Percentiles rank a stretch among this genome's conserved stretches.
Evolutionary conservation across 2,888 invertebrate genomes (phyloP).

Genomic region (Serripes groenlandicus): DNA sequence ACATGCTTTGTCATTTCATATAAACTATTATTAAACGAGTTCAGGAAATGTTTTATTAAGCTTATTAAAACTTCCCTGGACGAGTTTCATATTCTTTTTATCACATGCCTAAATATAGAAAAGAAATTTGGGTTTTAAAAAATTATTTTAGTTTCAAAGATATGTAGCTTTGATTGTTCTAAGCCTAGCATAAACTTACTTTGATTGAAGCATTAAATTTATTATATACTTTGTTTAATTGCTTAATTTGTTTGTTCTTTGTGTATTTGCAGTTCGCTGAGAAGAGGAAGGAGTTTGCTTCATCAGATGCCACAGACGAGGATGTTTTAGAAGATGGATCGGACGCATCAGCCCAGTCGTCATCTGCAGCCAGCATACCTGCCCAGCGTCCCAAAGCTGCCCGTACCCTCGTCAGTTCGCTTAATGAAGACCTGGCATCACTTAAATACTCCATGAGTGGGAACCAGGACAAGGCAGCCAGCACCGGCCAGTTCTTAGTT

Average conservation of each 20-base stretch:
- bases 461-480: conserved; percentile 23
- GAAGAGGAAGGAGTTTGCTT: conserved; percentile 37
- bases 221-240: no score
- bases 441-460: conserved; percentile 19
- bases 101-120: no score
- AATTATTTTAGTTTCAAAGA: no score
- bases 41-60: no score
- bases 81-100: no score
- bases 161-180: no score
- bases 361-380: conserved; percentile 20
- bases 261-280: conserved; percentile 26
- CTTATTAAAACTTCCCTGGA: no score
- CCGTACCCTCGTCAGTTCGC: conserved; percentile 16
- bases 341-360: conserved; percentile 21
- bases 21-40: no score
- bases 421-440: conserved; percentile 23
- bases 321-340: conserved; percentile 19
- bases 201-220: no score
- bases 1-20: no score
- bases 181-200: no score
- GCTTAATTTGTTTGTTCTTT: background rate
- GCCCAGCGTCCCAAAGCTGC: conserved; percentile 37
- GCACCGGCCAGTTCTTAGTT: conserved; percentile 40
- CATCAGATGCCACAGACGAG: conserved; percentile 19
- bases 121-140: no score